Evolutionary conservation across 2,888 invertebrate genomes (phyloP).

Genomic region (Agrotis clavis): DNA sequence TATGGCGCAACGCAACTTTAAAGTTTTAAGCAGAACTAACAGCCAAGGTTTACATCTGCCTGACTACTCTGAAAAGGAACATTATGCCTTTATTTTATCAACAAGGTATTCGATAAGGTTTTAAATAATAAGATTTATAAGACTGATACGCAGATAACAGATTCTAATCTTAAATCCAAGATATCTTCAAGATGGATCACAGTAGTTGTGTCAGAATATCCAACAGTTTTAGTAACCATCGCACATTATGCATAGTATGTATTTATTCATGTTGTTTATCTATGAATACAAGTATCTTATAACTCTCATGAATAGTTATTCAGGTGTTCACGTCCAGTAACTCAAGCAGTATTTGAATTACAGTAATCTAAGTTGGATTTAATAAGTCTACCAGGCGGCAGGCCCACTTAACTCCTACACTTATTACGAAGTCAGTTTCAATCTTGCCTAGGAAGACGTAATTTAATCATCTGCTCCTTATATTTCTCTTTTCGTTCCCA

Average conservation of each 20-base stretch:
- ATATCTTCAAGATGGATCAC: constrained; percentile 46
- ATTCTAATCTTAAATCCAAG: constrained; percentile 15
- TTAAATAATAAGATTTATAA: constrained; percentile 30
- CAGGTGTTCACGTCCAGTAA: constrained; percentile 18
- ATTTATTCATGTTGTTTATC: constrained; percentile 24
- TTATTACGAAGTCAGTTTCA: constrained; percentile 8
- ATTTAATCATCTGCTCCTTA: constrained; percentile 26
- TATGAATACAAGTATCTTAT: constrained; percentile 30
- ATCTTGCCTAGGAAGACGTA: constrained; percentile 35
- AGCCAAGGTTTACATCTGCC: too few species aligned
- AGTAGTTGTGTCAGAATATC: constrained; percentile 11
- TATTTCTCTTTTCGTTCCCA: constrained; percentile 30
- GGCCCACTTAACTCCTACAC: constrained; percentile 36
- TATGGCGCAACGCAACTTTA: constrained; percentile 24
- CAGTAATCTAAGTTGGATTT: constrained; percentile 19
- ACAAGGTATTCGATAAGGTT: constrained; percentile 17
- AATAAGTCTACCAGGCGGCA: constrained; percentile 16
- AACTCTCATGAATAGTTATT: constrained; percentile 48
- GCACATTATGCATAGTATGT: constrained; percentile 18
- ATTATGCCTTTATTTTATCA: background rate
- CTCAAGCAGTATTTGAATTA: constrained; percentile 31
- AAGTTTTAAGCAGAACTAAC: background rate
- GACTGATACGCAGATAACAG: constrained; percentile 29
- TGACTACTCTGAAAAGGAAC: background rate
- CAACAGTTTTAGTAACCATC: constrained; percentile 15